Evolutionary conservation across 1,140 invertebrate species (phyloP), one percentile per base, ranked within the genome.

Genomic region (Drosophila malerkotliana): DNA sequence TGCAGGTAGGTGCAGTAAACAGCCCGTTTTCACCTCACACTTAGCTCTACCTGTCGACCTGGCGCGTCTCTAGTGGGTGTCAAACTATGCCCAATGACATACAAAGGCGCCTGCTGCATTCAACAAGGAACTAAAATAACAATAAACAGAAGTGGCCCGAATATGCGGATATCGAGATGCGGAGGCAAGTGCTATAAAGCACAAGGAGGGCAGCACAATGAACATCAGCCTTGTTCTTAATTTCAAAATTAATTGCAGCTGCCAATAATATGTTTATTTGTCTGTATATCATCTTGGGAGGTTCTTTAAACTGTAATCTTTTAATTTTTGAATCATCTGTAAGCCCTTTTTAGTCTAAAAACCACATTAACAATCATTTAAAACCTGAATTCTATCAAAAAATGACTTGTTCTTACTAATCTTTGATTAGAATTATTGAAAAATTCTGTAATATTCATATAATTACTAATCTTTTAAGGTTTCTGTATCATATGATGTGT

Each of bases 31-130:
- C 60, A 57, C 39, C 41, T 52, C 64, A 47, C 14, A 57, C 48
- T 15, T 14, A 18, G 41, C 10, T 4, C 30, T 54, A 15, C 48
- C 34, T 26, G 18, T 0, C 71, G 51, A 59, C 71, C 72, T 54
- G 72, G 54, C 45, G 73, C 34, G 72, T 26, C 63, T 76, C 12
- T 52, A 77, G 56, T 77, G 64, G 72, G 73, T 77, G 73, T 76
- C 73, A 61, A 76, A 39, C 63, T 77, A 77, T 61, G 53, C 7
- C 28, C 18, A 53, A 68, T 55, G 72, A 66, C 72, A 59, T 24
- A 76, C 62, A 68, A 56, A 61, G 73, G 73, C 73, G 73, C 73
- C 72, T 76, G 45, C 44, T 37, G 12, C 56, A 41, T 60, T 57
- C 44, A 57, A 69, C 66, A 48, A 39, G 54, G 53, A 51, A 24